Base-by-base conservation (phyloP, 1,140 invertebrate species). In the Drosophila biarmipes region DNA sequence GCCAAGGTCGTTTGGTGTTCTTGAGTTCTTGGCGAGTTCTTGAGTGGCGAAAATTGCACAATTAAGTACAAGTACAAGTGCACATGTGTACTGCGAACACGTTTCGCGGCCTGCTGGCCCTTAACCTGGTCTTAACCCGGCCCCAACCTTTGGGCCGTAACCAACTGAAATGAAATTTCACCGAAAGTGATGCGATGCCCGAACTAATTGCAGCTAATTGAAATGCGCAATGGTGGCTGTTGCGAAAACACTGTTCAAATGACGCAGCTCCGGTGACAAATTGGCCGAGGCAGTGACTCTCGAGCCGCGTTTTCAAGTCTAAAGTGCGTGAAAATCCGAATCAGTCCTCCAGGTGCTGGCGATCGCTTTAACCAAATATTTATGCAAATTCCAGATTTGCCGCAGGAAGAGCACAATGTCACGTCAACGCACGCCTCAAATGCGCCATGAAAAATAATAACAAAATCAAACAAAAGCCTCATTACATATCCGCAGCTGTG, bases 401-500 rank as follows among this genome's bases (percentile, higher is more conserved):
- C 84, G 72, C 84, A 87, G 84, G 84, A 87, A 87, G 84, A 76
- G 64, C 62, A 15, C 84, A 89, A 87, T 87, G 84, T 46, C 84
- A 84, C 72, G 79, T 86, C 78, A 86, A 73, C 62, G 59, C 3
- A 45, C 52, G 40, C 51, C 62, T 62, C 43, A 77, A 73, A 76
- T 63, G 67, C 58, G 51, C 66, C 80, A 77, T 76, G 76, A 73
- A 74, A 76, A 76, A 61, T 48, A 49, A 58, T 53, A 72, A 69
- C 58, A 63, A 64, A 87, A 75, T 53, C 79, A 78, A 87, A 73
- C 68, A 85, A 64, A 62, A 42, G 69, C 46, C 53, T 46, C 63
- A 69, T 52, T 74, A 72, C 66, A 78, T 67, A 59, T 52, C 37
- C 21, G 29, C 31, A 38, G 21, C 11, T 52, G 31, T 52, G 34